A percentile compares a stretch with the other conserved stretches of the same genome.
These are phyloP conservation scores for Branchellion lobata DNA, from an alignment of 2,888 invertebrate genomes.

Conservation along the genomic window DNA sequence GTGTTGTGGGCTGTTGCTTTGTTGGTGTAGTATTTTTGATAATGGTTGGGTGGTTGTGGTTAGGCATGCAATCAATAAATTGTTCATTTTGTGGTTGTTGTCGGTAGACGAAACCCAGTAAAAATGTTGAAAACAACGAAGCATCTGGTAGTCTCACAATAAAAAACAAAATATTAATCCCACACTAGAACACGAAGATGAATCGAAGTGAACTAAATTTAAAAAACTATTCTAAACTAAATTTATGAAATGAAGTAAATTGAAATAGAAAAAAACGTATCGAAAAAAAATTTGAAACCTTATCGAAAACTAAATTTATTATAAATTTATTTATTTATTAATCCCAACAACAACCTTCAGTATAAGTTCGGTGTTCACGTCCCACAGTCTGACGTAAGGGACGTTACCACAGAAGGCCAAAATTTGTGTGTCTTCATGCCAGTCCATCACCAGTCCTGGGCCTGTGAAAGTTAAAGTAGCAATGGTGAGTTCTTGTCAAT, in stretches of 20 bases:
- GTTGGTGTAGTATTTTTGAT: neutral
- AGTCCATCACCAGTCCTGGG: neutral
- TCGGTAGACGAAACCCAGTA: too few relatives aligned
- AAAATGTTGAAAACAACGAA: too few relatives aligned
- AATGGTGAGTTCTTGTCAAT: neutral
- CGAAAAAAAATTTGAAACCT: too few relatives aligned
- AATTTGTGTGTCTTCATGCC: neutral
- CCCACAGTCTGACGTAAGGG: neutral
- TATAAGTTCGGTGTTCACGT: neutral
- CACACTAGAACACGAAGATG: too few relatives aligned
- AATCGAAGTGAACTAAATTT: too few relatives aligned
- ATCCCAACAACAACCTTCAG: neutral
- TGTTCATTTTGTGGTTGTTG: neutral
- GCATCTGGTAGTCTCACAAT: too few relatives aligned
- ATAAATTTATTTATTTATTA: neutral
- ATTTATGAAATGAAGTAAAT: too few relatives aligned
- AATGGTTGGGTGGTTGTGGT: neutral
- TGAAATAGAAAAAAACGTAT: too few relatives aligned
- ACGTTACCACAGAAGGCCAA: neutral
- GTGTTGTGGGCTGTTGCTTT: neutral
- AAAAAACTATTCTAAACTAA: too few relatives aligned
- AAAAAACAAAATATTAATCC: too few relatives aligned
- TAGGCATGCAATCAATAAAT: neutral
- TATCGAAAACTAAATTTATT: neutral
- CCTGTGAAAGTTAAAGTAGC: too few relatives aligned